Percentiles rank a stretch among this genome's conserved stretches.
These are phyloP conservation scores for Sussaba pulchella DNA, from an alignment of 2,888 invertebrate genomes.

Conservation along the genomic window DNA sequence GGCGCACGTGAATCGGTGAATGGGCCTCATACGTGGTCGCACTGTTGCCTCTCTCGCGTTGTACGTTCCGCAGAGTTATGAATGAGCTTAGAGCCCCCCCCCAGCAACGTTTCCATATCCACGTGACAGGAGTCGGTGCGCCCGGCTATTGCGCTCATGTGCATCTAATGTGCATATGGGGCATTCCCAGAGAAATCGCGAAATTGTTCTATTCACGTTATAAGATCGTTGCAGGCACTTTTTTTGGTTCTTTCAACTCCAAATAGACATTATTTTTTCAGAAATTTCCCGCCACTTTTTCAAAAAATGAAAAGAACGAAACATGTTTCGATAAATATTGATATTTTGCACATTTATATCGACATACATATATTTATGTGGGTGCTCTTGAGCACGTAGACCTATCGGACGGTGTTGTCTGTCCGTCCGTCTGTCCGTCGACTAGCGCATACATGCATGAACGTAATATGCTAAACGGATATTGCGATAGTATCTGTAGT, in stretches of 20 bases:
- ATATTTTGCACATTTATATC: background rate
- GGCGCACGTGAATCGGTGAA: conserved; percentile 58
- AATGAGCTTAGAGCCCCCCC: conserved; percentile 75
- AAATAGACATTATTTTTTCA: no score
- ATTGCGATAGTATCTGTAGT: conserved; percentile 38
- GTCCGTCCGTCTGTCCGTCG: conserved; percentile 10
- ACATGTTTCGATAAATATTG: no score
- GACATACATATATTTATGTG: conserved; percentile 16
- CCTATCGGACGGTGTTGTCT: conserved; percentile 30
- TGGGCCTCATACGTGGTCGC: conserved; percentile 51
- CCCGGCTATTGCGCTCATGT: conserved; percentile 14
- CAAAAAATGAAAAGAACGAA: no score
- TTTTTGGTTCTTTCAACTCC: no score
- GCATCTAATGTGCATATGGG: background rate
- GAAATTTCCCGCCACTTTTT: no score
- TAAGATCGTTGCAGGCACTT: no score
- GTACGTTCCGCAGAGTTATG: conserved; percentile 71
- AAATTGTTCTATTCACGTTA: no score
- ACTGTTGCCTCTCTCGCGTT: conserved; percentile 43
- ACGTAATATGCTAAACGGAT: conserved; percentile 33
- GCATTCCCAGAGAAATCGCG: background rate
- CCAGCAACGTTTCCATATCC: conserved; percentile 55
- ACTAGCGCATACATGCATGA: conserved; percentile 22
- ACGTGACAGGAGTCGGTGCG: conserved; percentile 23
- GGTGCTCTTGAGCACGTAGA: conserved; percentile 42